Percentiles rank a stretch among this genome's conserved stretches.
Evolutionary conservation across 2,888 invertebrate genomes (phyloP).

Genomic region (Linnaemya vulpina): DNA sequence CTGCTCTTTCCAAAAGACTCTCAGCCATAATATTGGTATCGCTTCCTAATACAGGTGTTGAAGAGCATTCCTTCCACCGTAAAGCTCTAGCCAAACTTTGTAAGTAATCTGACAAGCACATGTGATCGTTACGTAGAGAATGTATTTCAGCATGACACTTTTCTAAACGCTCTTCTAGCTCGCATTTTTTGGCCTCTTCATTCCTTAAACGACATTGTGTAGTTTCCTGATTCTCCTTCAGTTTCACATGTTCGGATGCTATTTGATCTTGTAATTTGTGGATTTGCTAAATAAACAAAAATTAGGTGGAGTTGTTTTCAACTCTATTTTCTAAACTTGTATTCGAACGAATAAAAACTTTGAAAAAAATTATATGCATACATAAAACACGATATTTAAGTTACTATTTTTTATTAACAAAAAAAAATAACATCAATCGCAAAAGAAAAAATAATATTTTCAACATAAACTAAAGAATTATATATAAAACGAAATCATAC

Average conservation of each 20-base stretch:
- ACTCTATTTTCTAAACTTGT: too few relatives aligned
- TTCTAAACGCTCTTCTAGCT: conserved; percentile 89
- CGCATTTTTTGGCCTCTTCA: conserved; percentile 87
- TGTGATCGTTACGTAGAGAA: conserved; percentile 83
- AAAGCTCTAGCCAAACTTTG: conserved; percentile 92
- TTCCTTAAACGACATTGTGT: conserved; percentile 87
- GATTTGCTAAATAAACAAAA: conserved; percentile 85
- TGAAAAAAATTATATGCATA: too few relatives aligned
- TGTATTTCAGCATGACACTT: conserved; percentile 91
- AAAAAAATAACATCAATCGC: too few relatives aligned
- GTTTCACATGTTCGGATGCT: conserved; percentile 88
- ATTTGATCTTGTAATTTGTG: conserved; percentile 91
- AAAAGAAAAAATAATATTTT: too few relatives aligned
- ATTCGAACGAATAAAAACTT: too few relatives aligned
- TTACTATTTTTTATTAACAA: too few relatives aligned
- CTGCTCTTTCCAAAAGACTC: conserved; percentile 91
- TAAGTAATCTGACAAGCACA: conserved; percentile 88
- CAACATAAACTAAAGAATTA: too few relatives aligned
- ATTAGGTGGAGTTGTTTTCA: too few relatives aligned
- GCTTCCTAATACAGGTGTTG: conserved; percentile 80
- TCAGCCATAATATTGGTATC: conserved; percentile 85
- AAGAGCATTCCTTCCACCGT: conserved; percentile 83
- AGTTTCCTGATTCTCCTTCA: conserved; percentile 84
- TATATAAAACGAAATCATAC: too few relatives aligned
- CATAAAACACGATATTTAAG: too few relatives aligned